Conservation (phyloP, 2,888 invertebrate genomes). For the Ischnus inquisitorius region DNA sequence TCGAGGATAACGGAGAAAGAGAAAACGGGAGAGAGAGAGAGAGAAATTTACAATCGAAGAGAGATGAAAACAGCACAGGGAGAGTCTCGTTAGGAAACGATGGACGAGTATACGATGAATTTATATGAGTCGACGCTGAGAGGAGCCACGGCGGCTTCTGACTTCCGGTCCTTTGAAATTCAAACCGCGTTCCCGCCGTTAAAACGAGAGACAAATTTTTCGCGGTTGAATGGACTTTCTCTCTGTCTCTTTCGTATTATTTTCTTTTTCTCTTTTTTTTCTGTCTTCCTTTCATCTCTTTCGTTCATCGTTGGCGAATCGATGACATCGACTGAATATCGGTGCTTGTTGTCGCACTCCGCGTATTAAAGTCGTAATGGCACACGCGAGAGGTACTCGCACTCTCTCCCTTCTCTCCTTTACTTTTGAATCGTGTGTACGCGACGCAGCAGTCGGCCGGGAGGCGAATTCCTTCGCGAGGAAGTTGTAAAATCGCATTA, state of each 20-base stretch:
- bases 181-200: constrained; percentile 62
- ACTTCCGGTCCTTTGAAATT: constrained; percentile 68
- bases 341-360: not conserved
- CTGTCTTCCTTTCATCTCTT: not conserved
- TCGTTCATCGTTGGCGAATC: not conserved
- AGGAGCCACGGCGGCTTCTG: constrained; percentile 49
- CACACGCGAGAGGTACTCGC: not conserved
- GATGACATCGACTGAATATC: constrained; percentile 7
- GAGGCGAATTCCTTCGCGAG: constrained; percentile 69
- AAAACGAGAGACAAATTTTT: constrained; percentile 70
- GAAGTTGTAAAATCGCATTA: constrained; percentile 83
- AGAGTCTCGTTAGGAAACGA: constrained; percentile 67
- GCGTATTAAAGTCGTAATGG: constrained; percentile 7
- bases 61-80: constrained; percentile 39
- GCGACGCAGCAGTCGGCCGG: constrained; percentile 14
- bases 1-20: not conserved
- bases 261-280: constrained; percentile 19
- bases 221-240: constrained; percentile 61
- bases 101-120: constrained; percentile 67
- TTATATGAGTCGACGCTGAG: constrained; percentile 61
- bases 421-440: constrained; percentile 24
- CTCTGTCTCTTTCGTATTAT: constrained; percentile 37
- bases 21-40: constrained; percentile 9
- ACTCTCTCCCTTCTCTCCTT: too few relatives aligned
- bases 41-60: constrained; percentile 21